Evolutionary conservation across 2,888 invertebrate genomes (phyloP).

Genomic region (Pilophorus perplexus): DNA sequence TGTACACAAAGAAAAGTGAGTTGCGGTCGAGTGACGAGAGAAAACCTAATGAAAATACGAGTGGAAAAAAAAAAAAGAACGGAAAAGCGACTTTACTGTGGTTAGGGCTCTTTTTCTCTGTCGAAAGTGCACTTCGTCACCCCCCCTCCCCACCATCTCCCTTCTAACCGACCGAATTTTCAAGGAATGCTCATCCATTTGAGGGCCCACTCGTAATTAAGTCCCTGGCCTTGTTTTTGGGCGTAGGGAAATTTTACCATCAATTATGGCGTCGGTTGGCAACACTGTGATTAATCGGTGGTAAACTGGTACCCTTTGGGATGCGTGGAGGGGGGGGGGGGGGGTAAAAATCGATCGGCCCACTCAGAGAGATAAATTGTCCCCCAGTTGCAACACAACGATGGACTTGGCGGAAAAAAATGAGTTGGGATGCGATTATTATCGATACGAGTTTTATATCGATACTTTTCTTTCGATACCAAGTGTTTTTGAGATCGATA

Average conservation of each 20-base stretch:
- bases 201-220: conserved; percentile 39
- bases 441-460: too few relatives aligned
- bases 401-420: too few relatives aligned
- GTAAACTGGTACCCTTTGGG: conserved; percentile 4
- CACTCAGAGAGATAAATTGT: too few relatives aligned
- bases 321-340: too few relatives aligned
- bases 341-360: too few relatives aligned
- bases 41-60: too few relatives aligned
- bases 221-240: conserved; percentile 28
- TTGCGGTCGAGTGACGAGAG: too few relatives aligned
- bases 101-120: conserved; percentile 21
- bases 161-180: background rate
- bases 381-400: too few relatives aligned
- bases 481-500: too few relatives aligned
- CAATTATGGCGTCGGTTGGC: conserved; percentile 46
- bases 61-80: background rate
- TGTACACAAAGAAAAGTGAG: too few relatives aligned
- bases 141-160: background rate
- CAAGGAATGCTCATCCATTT: conserved; percentile 40
- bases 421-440: too few relatives aligned
- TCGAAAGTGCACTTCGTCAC: background rate
- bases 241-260: conserved; percentile 45
- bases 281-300: conserved; percentile 45
- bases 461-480: too few relatives aligned
- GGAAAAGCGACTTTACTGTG: background rate